Evolutionary conservation across 2,797 vertebrate species (phyloP), one percentile per base, ranked within the genome.

Genomic region (Sphenodon punctatus): DNA sequence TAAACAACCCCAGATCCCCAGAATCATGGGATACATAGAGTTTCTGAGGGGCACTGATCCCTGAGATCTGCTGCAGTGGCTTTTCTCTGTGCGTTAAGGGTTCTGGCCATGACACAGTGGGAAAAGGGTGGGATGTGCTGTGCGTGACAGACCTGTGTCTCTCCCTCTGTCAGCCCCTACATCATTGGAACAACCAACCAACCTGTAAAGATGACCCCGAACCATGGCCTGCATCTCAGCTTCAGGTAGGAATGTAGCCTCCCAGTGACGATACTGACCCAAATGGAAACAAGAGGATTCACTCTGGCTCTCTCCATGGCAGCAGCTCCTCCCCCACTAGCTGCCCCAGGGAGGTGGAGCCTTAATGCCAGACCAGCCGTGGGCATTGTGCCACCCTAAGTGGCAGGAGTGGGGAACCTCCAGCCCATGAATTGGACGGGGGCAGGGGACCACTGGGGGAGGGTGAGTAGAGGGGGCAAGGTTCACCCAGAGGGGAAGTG

Each of bases 141-240:
- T 19, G 20, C 36, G 34, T 49, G 36, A 53, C 65, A 38, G 20
- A 42, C 11, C 32, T 84, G 8, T 80, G 12, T 78, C 4, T 82
- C 71, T 9, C 41, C 39, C 3, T n/a, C 42, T 61, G 89, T 46
- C 89, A 99, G 98, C 92, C 98, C 98, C 4, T 99, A 99, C 82
- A 95, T 99, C 80, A 98, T 99, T 58, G 98, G 98, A 60, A 99
- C 98, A 25, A 99, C 97, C 73, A 99, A 99, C 91, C 98, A 99
- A 90, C 97, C 97, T 25, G 97, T 99, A 91, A 99, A 98, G 93
- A 99, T 98, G 97, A 95, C 96, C 3, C 97, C 98, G 13, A 99
- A 99, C 86, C 97, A 99, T 1, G 97, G 98, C n/a, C 95, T 99
- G 56, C 98, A 99, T 91, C 97, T 98, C 78, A 99, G 98, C 93